These are phyloP conservation scores for Drosophila ficusphila DNA, from an alignment of 1,140 invertebrate species.

Conservation along the genomic window DNA sequence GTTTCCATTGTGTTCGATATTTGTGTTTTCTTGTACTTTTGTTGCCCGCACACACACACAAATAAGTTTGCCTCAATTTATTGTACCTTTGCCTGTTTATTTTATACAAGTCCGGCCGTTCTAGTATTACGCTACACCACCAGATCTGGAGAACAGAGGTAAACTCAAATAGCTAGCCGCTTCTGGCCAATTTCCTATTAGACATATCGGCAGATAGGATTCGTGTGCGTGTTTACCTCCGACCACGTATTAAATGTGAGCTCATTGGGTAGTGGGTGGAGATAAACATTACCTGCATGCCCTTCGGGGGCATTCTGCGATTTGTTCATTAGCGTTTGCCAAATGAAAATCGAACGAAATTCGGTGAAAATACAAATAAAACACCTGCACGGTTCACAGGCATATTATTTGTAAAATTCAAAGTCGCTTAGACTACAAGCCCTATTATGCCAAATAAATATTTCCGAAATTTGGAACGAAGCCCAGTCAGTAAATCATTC, in stretches of 20 bases:
- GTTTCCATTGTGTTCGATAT: conserved; percentile 82
- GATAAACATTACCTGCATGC: conserved; percentile 45
- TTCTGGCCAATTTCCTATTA: conserved; percentile 57
- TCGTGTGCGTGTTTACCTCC: conserved; percentile 44
- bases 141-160: conserved; percentile 25
- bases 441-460: conserved; percentile 26
- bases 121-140: conserved; percentile 38
- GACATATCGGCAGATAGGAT: conserved; percentile 50
- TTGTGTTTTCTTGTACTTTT: conserved; percentile 79
- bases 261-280: conserved; percentile 32
- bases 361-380: background rate
- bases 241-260: conserved; percentile 48
- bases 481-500: conserved; percentile 34
- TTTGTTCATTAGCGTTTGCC: conserved; percentile 28
- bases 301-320: conserved; percentile 44
- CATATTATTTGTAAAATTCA: conserved; percentile 24
- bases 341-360: conserved; percentile 34
- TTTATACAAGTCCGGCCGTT: conserved; percentile 60
- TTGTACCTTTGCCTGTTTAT: conserved; percentile 75
- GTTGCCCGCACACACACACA: conserved; percentile 37
- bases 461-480: conserved; percentile 13
- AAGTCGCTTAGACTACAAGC: background rate
- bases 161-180: conserved; percentile 30
- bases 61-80: conserved; percentile 71
- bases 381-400: conserved; percentile 8